Conservation (phyloP, 2,888 invertebrate genomes). For the Lathronympha strigana region DNA sequence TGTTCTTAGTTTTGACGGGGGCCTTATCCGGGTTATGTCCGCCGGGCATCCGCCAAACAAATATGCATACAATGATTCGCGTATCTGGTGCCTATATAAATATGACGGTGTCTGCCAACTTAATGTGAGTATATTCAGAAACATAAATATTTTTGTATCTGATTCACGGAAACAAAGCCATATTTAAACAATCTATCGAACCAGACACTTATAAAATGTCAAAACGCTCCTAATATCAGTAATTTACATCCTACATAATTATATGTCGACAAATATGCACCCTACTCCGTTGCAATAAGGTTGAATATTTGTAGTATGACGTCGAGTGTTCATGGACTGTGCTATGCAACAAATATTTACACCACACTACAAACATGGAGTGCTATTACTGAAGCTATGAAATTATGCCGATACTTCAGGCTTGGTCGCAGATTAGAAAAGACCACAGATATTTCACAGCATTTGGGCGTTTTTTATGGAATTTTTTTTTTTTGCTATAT, state of each 20-base stretch:
- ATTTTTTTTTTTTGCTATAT: too few relatives aligned
- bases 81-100: too few relatives aligned
- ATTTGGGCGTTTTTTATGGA: neutral
- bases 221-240: too few relatives aligned
- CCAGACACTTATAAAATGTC: slow-evolving; percentile 20
- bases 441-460: neutral
- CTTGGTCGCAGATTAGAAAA: neutral
- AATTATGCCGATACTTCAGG: slow-evolving; percentile 35
- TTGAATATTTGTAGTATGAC: neutral
- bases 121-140: too few relatives aligned
- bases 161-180: neutral
- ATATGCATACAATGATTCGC: too few relatives aligned
- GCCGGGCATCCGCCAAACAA: too few relatives aligned
- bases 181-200: neutral
- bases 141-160: too few relatives aligned
- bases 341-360: slow-evolving; percentile 36
- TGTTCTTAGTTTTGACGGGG: too few relatives aligned
- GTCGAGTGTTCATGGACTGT: slow-evolving; percentile 4
- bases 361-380: slow-evolving; percentile 35
- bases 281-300: neutral
- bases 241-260: too few relatives aligned
- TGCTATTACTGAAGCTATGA: slow-evolving; percentile 32
- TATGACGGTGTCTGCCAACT: too few relatives aligned
- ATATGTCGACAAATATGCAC: too few relatives aligned
- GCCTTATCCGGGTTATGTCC: too few relatives aligned